phyloP scores from a whole-genome alignment of 2,888 invertebrate genomes.

The Sesia apiformis region DNA sequence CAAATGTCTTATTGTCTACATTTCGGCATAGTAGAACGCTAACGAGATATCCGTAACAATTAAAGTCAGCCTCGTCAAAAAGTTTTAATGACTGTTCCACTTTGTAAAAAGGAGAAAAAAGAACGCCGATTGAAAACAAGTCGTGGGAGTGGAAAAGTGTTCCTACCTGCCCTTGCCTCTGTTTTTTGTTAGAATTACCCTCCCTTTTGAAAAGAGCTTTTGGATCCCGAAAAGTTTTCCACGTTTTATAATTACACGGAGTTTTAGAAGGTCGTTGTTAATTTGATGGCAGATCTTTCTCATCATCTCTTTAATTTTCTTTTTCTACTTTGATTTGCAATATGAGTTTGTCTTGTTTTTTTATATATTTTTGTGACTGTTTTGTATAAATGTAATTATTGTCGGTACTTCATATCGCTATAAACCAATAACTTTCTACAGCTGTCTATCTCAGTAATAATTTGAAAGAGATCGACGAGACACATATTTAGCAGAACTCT shows the following conservation, averaged over 20 bases:
- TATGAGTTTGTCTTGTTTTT: too few relatives aligned
- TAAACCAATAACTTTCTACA: too few relatives aligned
- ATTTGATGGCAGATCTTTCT: constrained; percentile 18
- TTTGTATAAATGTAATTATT: too few relatives aligned
- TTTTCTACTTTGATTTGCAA: too few relatives aligned
- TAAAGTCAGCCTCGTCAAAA: constrained; percentile 49
- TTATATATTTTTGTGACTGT: too few relatives aligned
- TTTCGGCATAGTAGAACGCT: constrained; percentile 20
- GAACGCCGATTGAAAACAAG: constrained; percentile 39
- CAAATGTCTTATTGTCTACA: constrained; percentile 5
- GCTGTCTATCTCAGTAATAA: too few relatives aligned
- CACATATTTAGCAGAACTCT: too few relatives aligned
- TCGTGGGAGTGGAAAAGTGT: constrained; percentile 19
- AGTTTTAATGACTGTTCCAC: constrained; percentile 61
- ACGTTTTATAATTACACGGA: constrained; percentile 29
- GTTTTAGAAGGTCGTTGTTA: constrained; percentile 22
- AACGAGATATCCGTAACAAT: constrained; percentile 57
- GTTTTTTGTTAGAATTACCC: constrained; percentile 19
- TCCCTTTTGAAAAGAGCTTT: constrained; percentile 20
- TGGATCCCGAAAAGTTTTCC: constrained; percentile 14
- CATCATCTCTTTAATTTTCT: constrained; percentile 2
- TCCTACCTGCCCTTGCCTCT: constrained; percentile 15
- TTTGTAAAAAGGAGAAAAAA: constrained; percentile 28
- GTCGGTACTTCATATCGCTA: too few relatives aligned
- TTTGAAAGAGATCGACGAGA: too few relatives aligned